phyloP scores from a whole-genome alignment of 2,888 invertebrate genomes.

The Antheraea assamensis region DNA sequence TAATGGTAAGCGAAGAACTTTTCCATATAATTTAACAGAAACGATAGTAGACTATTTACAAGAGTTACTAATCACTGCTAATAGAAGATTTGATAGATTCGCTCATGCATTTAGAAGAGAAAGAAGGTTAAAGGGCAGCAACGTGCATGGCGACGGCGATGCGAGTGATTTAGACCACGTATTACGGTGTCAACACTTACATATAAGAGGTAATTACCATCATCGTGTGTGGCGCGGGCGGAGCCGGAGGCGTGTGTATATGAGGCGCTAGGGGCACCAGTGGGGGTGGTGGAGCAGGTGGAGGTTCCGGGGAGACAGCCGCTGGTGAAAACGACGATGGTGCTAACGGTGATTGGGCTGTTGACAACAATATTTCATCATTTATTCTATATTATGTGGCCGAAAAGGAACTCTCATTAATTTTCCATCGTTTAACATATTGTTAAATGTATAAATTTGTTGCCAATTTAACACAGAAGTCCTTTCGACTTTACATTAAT shows the following conservation, averaged over 20 bases:
- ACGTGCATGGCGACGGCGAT: slow-evolving; percentile 69
- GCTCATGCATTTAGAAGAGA: slow-evolving; percentile 12
- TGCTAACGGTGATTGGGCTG: slow-evolving; percentile 83
- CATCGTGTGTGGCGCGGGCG: slow-evolving; percentile 79
- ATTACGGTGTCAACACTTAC: slow-evolving; percentile 82
- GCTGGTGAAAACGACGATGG: slow-evolving; percentile 82
- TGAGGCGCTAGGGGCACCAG: slow-evolving; percentile 62
- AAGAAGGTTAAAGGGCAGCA: not conserved
- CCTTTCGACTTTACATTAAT: not conserved
- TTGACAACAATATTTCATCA: not conserved
- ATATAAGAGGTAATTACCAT: slow-evolving; percentile 83
- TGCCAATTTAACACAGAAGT: not conserved
- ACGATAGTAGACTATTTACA: slow-evolving; percentile 1
- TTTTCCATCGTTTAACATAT: not conserved
- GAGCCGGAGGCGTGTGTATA: slow-evolving; percentile 65
- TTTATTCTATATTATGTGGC: not conserved
- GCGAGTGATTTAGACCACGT: slow-evolving; percentile 77
- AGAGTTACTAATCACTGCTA: not conserved
- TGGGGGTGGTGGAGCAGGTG: slow-evolving; percentile 82
- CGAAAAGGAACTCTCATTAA: not conserved
- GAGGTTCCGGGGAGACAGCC: slow-evolving; percentile 83
- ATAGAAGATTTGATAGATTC: not conserved
- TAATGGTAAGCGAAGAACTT: not conserved
- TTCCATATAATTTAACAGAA: slow-evolving; percentile 13
- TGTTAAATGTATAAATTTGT: not conserved